phyloP scores from a whole-genome alignment of 2,113 vertebrate genomes.

The Mugil cephalus region DNA sequence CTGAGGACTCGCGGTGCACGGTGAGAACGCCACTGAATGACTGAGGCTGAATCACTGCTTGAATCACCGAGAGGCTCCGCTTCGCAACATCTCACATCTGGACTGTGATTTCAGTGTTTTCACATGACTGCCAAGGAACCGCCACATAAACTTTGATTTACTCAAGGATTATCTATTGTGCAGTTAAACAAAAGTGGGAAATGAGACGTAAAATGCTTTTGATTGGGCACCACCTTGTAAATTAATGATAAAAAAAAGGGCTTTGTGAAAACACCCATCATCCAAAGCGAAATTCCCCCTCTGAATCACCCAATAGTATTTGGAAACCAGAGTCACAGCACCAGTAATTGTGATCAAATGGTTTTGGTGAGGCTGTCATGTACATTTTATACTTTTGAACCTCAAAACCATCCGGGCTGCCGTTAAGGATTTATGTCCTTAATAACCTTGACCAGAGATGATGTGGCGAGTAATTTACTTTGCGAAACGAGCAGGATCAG shows the following conservation, averaged over 20 bases:
- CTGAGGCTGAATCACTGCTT: slow-evolving; percentile 45
- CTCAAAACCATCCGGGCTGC: slow-evolving; percentile 47
- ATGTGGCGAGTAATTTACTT: slow-evolving; percentile 13
- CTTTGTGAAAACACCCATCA: slow-evolving; percentile 40
- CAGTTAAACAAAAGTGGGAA: slow-evolving; percentile 31
- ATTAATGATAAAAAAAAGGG: too few relatives aligned
- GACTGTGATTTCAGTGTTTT: slow-evolving; percentile 22
- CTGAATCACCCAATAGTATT: slow-evolving; percentile 61
- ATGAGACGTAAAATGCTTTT: too few relatives aligned
- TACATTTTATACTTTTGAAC: slow-evolving; percentile 49
- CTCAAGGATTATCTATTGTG: slow-evolving; percentile 14
- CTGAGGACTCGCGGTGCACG: slow-evolving; percentile 39
- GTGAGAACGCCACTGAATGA: slow-evolving; percentile 43
- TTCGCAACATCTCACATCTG: slow-evolving; percentile 50
- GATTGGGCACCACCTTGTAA: slow-evolving; percentile 43
- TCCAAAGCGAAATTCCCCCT: slow-evolving; percentile 53
- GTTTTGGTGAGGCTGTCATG: slow-evolving; percentile 57
- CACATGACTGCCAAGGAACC: slow-evolving; percentile 28
- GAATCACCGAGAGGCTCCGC: slow-evolving; percentile 43
- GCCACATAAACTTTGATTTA: slow-evolving; percentile 37
- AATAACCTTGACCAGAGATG: slow-evolving; percentile 9
- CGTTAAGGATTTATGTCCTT: slow-evolving; percentile 38
- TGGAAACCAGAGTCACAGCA: slow-evolving; percentile 56
- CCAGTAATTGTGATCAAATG: slow-evolving; percentile 52
- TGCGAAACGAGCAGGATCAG: too few relatives aligned